Percentiles rank a stretch among this genome's conserved stretches.
phyloP scores from a whole-genome alignment of 2,888 invertebrate species.

The Mylabris sibirica region DNA sequence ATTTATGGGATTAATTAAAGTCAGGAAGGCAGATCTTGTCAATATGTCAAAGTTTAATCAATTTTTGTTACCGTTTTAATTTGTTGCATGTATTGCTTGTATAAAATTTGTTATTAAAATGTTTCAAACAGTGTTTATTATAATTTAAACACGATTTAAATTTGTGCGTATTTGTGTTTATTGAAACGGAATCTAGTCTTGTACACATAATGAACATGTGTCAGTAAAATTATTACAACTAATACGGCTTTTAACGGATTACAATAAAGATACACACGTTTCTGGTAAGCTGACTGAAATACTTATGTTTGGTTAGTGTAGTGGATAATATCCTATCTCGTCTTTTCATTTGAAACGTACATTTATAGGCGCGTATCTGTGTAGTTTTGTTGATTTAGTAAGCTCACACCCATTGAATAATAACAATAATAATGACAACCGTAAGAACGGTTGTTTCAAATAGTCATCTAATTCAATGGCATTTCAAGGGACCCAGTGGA shows the following conservation, averaged over 20 bases:
- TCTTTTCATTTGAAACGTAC: not conserved
- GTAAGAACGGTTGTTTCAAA: no score
- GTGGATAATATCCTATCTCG: not conserved
- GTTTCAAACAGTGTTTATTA: no score
- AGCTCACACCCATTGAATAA: not conserved
- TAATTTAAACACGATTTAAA: no score
- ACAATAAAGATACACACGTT: conserved; percentile 8
- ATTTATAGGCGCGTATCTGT: not conserved
- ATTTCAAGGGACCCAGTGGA: no score
- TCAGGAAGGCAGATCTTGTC: not conserved
- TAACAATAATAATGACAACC: no score
- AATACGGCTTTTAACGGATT: conserved; percentile 1
- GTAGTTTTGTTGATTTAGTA: not conserved
- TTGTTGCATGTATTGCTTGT: no score
- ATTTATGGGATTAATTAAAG: conserved; percentile 9
- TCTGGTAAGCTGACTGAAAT: conserved; percentile 2
- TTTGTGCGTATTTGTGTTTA: not conserved
- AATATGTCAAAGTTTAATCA: conserved; percentile 1
- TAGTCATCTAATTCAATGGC: no score
- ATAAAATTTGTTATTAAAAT: no score
- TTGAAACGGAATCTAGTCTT: not conserved
- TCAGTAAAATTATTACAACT: conserved; percentile 5
- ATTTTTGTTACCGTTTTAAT: not conserved
- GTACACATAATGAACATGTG: not conserved
- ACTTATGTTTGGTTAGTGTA: conserved; percentile 5